Base-by-base conservation (phyloP, 2,888 invertebrate genomes). In the Spisula solida region DNA sequence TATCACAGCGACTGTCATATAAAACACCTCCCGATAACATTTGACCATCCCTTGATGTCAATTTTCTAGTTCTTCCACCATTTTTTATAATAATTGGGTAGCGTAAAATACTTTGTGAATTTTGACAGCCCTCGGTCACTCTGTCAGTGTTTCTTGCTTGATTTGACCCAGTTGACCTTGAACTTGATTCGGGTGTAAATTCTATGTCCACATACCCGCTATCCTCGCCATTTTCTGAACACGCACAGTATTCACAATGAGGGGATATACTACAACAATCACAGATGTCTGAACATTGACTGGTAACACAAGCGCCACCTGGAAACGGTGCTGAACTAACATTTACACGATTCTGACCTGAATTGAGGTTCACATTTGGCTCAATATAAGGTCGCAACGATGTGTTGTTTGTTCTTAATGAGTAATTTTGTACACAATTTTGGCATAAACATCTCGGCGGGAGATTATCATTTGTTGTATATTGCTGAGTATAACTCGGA, bases 211-310 rank as follows among this genome's bases (percentile, higher is more conserved):
- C 78, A 51, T 84, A 84, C n/a, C 75, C 84, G 41, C 51, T 78
- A 34, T 84, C 75, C 20, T 20, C 84, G 16, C 25, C 55, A 29
- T 48, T 48, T 12, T 84, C 75, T 12, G 84, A 84, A 51, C 84
- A 84, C 29, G 78, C 75, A 75, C 84, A 84, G 14, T 84, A 84
- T 18, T 84, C 84, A 51, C 84, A 84, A 55, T 84, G 75, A 5
- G 84, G 84, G 1, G 84, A 84, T 29, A 84, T 84, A 84, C 84
- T 84, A 51, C 84, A 84, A 55, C 84, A 84, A 48, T 84, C 84
- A 84, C 84, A 84, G 31, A 51, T 48, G 6, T 84, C 84, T 1
- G 78, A 48, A 31, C 84, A 84, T 1, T 14, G n/a, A 8, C 70
- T 70, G 25, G 47, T 47, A n/a, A 51, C 34, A 78, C 29, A 55